A percentile compares a stretch with the other conserved stretches of the same genome.
Evolutionary conservation across 2,113 vertebrate genomes (phyloP).

Genomic region (Corythaixoides concolor): DNA sequence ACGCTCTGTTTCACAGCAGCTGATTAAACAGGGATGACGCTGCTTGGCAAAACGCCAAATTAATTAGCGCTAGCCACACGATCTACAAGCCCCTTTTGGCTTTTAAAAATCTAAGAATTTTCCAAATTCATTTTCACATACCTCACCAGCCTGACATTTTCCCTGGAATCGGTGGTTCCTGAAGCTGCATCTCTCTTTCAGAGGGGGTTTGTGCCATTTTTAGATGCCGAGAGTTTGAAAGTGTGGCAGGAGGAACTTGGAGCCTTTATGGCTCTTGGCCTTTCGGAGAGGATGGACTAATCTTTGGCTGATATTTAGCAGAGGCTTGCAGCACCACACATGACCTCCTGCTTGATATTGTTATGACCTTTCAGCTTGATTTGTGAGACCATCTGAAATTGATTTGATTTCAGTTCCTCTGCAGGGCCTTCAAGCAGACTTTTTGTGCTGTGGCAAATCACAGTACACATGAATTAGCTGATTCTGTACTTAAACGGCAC

Average conservation of each 20-base stretch:
- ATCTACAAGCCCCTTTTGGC: background rate
- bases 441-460: accelerated
- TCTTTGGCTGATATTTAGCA: conserved; percentile 62
- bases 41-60: background rate
- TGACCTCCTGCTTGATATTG: conserved; percentile 25
- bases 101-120: background rate
- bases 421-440: background rate
- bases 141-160: background rate
- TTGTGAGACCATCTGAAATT: background rate
- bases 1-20: background rate
- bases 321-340: background rate
- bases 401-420: background rate
- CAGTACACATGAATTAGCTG: background rate
- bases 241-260: background rate
- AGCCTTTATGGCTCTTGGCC: conserved; percentile 22
- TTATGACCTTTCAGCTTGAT: conserved; percentile 35
- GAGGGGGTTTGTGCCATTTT: background rate
- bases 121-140: background rate
- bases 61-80: background rate
- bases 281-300: background rate
- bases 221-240: background rate
- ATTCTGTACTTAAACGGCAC: background rate
- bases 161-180: background rate
- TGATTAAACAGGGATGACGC: background rate
- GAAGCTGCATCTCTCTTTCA: background rate